Base-by-base conservation (phyloP, 2,113 vertebrate species). In the Redunca redunca region DNA sequence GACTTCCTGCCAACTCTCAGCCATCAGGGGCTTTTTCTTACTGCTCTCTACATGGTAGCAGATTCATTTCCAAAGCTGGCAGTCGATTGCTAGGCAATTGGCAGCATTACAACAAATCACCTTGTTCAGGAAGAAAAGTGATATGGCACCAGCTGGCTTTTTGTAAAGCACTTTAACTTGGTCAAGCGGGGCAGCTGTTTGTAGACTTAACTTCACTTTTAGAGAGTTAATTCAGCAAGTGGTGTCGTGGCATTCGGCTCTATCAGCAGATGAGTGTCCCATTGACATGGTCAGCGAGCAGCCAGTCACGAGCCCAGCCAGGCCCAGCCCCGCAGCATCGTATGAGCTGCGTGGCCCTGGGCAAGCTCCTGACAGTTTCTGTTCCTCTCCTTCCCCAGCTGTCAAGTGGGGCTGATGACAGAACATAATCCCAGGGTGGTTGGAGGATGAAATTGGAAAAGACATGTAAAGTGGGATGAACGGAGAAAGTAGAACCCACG, bases 61-160 rank as follows among this genome's bases (percentile, higher is more conserved):
- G 57, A 58, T 94, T 95, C 83, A 93, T 96, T 89, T 97, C 81
- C 48, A 14, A 78, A 94, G 74, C 46, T 88, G 67, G 50, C 36
- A 46, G 64, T 12, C 62, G 95, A 67, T 95, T 57, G 86, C 84
- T 30, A 78, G 92, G 91, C 84, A 93, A 77, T 93, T 92, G 97
- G 88, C 53, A 97, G 84, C 74, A 50, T 96, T 90, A 58, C 52
- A 82, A 80, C 91, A 91, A 74, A 93, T 95, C 90, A 50, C 95
- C 74, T 86, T 33, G 36, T 78, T 95, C 28, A 48, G 58, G 33
- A 92, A 62, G 21, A 84, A 97, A 88, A 94, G 55, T 33, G 26
- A 71, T 50, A 19, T 0, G 7, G n/a, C 36, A 11, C 71, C n/a
- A 19, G 78, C 52, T 3, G 5, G 50, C n/a, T 93, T 95, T 88